Base-by-base conservation (phyloP, 1,140 invertebrate species). In the Panagrolaimus sp. region DNA sequence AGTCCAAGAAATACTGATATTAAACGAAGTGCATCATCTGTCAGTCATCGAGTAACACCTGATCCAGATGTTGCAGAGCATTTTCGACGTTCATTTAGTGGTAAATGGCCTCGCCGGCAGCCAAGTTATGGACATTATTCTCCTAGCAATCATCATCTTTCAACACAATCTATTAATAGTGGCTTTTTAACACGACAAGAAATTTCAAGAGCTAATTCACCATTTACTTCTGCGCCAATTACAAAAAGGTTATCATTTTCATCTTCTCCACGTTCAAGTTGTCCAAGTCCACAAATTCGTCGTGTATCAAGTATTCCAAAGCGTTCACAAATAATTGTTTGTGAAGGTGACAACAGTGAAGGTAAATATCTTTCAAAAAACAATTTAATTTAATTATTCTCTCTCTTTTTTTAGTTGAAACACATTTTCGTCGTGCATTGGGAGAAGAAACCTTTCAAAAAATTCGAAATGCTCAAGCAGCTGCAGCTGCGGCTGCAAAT, bases 51-150 rank as follows among this genome's bases (percentile, higher is more conserved):
- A 9, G n/a, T 61, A 14, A 44, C 71, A 13, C 47, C 70, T 38
- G 71, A 72, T 42, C 48, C 72, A 9, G 71, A 72, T 31, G 71
- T 72, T 31, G 70, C 71, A 11, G 71, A 72, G 31, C 71, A 72
- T 44, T 72, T 72, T 48, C 71, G 71, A 16, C 72, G 71, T 48
- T 72, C 71, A 43, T 31, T 72, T 23, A 74, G 72, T 45, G 71
- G 71, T 23, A 72, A 72, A 63, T 72, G 71, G 71, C 71, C 71
- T 23, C 63, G 72, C 2, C 72, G 71, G 1, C 70, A 47, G 9
- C 42, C 70, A 9, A 69, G 43, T 38, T 68, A 69, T 16, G 43
- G 72, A 31, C 70, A 72, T 38, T 73, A 73, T 47, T 31, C 11
- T 38, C 69, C 51, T 9, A 20, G 23, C 42, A 31, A 38, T 38